Evolutionary conservation across 2,113 vertebrate species (phyloP), one percentile per base, ranked within the genome.

Genomic region (Orcinus orca): DNA sequence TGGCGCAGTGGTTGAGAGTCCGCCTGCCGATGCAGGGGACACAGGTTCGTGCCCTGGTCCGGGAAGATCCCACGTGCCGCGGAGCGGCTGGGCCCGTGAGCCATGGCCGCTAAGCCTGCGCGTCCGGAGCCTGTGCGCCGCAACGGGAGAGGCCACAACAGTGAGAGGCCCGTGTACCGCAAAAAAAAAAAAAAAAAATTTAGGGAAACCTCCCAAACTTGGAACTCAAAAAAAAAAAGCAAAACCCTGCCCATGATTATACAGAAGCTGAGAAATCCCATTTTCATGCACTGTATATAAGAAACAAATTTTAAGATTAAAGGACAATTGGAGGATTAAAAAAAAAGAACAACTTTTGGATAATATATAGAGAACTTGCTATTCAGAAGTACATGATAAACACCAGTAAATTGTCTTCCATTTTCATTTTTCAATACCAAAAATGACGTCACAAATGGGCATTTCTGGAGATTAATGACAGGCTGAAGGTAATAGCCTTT

Each of bases 381-480:
- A 90, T 86, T 74, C 70, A 79, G 73, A 68, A 90, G 23, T 70
- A n/a, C 4, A 21, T 62, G 65, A 62, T 71, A 95, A 93, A 81
- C 71, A 92, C 62, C 18, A 76, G 83, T 65, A 92, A 90, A 92
- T 14, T 92, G 50, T 70, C 60, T 77, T 84, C 47, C 44, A 55
- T 83, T 96, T 96, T 97, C 71, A 89, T 89, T 87, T 95, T 92
- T 93, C 26, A 38, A 4, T 89, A 93, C 29, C 63, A 93, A 90
- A 73, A 92, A 67, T n/a, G 12, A 84, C 55, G n/a, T 95, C 58
- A 94, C 12, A 21, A 97, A 92, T 36, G 55, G 33, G 44, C 17
- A n/a, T 23, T 92, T 55, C 60, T 76, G 87, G 67, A 94, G 79
- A 97, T 41, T 90, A 96, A 96, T 93, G 90, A 96, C 93, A 62